A percentile compares a stretch with the other conserved stretches of the same genome.
phyloP scores from a whole-genome alignment of 92 coral and sea anemone species.

The Isaurus tuberculatus region DNA sequence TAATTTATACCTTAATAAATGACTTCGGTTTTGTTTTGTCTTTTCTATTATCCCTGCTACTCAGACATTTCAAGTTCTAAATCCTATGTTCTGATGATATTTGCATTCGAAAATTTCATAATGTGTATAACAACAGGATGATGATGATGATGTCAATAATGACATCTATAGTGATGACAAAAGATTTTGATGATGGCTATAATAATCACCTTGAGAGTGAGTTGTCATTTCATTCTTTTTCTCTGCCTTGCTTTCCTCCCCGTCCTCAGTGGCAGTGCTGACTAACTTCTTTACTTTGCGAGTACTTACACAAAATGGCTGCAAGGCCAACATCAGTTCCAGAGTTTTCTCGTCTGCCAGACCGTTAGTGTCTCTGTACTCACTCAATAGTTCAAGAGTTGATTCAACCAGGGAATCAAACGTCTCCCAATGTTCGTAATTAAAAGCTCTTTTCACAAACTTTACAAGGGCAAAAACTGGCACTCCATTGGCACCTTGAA shows the following conservation, averaged over 20 bases:
- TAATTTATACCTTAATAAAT: no score
- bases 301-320: conserved; percentile 79
- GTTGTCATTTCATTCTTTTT: conserved; percentile 25
- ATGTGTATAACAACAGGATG: no score
- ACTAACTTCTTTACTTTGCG: conserved; percentile 78
- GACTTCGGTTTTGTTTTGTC: no score
- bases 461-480: conserved; percentile 87
- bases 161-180: background rate
- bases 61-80: no score
- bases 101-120: no score
- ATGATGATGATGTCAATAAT: no score
- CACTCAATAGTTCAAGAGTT: conserved; percentile 72
- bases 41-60: no score
- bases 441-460: conserved; percentile 90
- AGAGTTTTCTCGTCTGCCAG: conserved; percentile 80
- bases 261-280: conserved; percentile 54
- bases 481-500: conserved; percentile 85
- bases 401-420: conserved; percentile 74
- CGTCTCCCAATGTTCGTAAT: conserved; percentile 96
- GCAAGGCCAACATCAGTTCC: conserved; percentile 87
- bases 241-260: conserved; percentile 39
- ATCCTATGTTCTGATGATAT: no score
- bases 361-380: conserved; percentile 52
- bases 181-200: background rate
- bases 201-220: conserved; percentile 51